A percentile compares a stretch with the other conserved stretches of the same genome.
These are phyloP conservation scores for Cephalopachus bancanus DNA, from an alignment of 2,797 vertebrate species.

Conservation along the genomic window DNA sequence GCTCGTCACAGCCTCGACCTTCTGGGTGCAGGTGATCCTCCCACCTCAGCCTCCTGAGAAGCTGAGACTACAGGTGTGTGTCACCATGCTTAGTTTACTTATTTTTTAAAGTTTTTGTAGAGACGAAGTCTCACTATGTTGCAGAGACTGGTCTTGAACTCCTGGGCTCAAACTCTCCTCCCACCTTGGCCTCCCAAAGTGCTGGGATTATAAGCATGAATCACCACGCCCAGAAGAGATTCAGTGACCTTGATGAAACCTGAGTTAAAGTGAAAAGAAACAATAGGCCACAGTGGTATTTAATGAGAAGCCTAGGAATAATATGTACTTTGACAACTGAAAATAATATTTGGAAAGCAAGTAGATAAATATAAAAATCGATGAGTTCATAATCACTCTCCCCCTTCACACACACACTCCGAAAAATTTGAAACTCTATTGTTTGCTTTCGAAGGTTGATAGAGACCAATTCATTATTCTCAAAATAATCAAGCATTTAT, in stretches of 20 bases:
- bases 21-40: too few relatives aligned
- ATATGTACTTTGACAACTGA: not conserved
- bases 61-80: too few relatives aligned
- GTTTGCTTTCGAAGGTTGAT: not conserved
- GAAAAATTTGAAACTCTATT: not conserved
- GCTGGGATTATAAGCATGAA: too few relatives aligned
- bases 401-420: not conserved
- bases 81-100: too few relatives aligned
- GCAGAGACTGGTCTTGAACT: too few relatives aligned
- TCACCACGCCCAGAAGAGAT: not conserved
- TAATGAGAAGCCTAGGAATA: slow-evolving; percentile 27
- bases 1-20: too few relatives aligned
- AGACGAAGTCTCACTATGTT: too few relatives aligned
- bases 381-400: not conserved
- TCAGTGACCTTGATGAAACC: not conserved
- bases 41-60: too few relatives aligned
- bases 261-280: slow-evolving; percentile 51
- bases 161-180: too few relatives aligned
- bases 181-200: too few relatives aligned
- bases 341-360: slow-evolving; percentile 44
- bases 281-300: slow-evolving; percentile 12
- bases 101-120: too few relatives aligned
- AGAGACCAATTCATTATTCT: slow-evolving; percentile 9
- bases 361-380: not conserved
- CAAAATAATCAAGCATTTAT: slow-evolving; percentile 2